Percentiles rank a stretch among this genome's conserved stretches.
Conservation (phyloP, 1,140 invertebrate species). For the Anagrus nilaparvatae region DNA sequence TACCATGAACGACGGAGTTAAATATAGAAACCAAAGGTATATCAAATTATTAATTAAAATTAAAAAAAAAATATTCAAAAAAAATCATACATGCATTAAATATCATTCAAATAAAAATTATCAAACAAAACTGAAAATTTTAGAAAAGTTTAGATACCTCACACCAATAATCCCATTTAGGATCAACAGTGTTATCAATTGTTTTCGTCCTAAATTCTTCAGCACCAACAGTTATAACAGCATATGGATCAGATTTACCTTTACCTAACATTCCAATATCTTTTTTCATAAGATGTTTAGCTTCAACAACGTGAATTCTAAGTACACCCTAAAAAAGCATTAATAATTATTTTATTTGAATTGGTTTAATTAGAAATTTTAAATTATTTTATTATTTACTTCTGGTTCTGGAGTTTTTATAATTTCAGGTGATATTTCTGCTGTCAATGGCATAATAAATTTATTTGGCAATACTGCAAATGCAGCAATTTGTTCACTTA, state of each 20-base stretch:
- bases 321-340: slow-evolving; percentile 62
- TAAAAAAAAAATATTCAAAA: no score
- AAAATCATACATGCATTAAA: slow-evolving; percentile 32
- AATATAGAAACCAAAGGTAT: no score
- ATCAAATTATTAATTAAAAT: no score
- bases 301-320: slow-evolving; percentile 81
- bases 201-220: slow-evolving; percentile 80
- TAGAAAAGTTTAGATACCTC: slow-evolving; percentile 55
- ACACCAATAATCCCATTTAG: slow-evolving; percentile 89
- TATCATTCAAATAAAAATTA: slow-evolving; percentile 9
- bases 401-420: slow-evolving; percentile 82
- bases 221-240: slow-evolving; percentile 75
- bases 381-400: slow-evolving; percentile 40
- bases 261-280: slow-evolving; percentile 84
- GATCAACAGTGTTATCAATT: slow-evolving; percentile 85
- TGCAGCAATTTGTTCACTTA: slow-evolving; percentile 80
- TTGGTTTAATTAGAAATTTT: background rate
- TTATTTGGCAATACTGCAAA: slow-evolving; percentile 93
- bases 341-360: slow-evolving; percentile 2
- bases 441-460: slow-evolving; percentile 73
- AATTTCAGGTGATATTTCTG: slow-evolving; percentile 64
- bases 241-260: slow-evolving; percentile 93
- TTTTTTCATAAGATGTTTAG: slow-evolving; percentile 87
- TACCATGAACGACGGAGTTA: no score
- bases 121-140: slow-evolving; percentile 5